phyloP scores from a whole-genome alignment of 2,113 vertebrate species.

The Apaloderma vittatum region DNA sequence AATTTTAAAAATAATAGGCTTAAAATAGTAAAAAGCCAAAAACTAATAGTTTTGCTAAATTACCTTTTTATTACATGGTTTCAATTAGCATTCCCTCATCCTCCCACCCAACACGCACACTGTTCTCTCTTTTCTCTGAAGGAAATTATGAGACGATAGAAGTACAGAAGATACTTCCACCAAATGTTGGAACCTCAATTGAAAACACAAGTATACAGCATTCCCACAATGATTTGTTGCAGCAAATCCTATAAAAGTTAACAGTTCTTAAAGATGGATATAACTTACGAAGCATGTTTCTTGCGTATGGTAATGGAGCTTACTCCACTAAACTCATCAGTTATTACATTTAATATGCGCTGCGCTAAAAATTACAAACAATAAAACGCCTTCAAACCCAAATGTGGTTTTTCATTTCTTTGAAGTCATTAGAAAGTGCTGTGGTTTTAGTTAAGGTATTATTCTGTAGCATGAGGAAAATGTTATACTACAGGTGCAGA shows the following conservation, averaged over 20 bases:
- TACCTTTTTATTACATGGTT: slow-evolving; percentile 75
- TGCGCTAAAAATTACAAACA: slow-evolving; percentile 67
- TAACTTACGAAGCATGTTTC: slow-evolving; percentile 49
- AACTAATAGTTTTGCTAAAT: slow-evolving; percentile 76
- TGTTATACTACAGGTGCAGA: slow-evolving; percentile 67
- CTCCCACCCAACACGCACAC: slow-evolving; percentile 59
- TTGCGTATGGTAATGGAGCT: slow-evolving; percentile 34
- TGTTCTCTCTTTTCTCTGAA: slow-evolving; percentile 43
- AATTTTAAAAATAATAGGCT: slow-evolving; percentile 80
- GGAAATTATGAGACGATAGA: slow-evolving; percentile 64
- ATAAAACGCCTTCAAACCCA: slow-evolving; percentile 66
- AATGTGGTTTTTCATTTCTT: slow-evolving; percentile 40
- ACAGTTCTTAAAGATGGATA: slow-evolving; percentile 18
- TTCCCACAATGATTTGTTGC: slow-evolving; percentile 14
- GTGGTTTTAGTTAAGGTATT: slow-evolving; percentile 64
- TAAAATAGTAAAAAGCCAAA: slow-evolving; percentile 71
- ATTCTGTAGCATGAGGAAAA: slow-evolving; percentile 51
- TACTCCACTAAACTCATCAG: slow-evolving; percentile 66
- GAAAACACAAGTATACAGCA: slow-evolving; percentile 5
- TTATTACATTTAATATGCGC: slow-evolving; percentile 67
- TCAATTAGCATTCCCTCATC: slow-evolving; percentile 71
- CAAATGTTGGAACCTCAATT: slow-evolving; percentile 23
- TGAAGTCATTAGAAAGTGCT: slow-evolving; percentile 63
- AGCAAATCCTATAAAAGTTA: slow-evolving; percentile 66
- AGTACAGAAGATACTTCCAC: slow-evolving; percentile 48